Evolutionary conservation across 1,140 invertebrate species (phyloP).

Genomic region (Propsilocerus akamusi): DNA sequence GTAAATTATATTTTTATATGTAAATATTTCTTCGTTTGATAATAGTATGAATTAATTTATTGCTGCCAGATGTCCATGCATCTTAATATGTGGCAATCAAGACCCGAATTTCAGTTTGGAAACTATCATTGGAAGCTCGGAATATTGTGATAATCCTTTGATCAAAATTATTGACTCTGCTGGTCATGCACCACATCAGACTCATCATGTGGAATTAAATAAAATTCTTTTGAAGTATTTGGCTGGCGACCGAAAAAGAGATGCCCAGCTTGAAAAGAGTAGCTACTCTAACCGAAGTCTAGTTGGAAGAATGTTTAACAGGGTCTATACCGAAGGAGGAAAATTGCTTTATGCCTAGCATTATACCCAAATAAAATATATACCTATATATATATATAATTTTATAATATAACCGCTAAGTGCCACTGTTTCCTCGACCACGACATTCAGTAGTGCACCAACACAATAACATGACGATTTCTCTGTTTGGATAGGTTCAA

Average conservation of each 20-base stretch:
- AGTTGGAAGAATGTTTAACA: neutral
- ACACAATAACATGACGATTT: too few relatives aligned
- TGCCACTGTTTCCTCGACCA: too few relatives aligned
- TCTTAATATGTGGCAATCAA: neutral
- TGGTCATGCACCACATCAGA: constrained; percentile 61
- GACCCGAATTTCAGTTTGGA: constrained; percentile 26
- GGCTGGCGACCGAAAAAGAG: constrained; percentile 15
- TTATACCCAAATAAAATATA: too few relatives aligned
- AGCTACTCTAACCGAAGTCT: neutral
- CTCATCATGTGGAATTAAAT: constrained; percentile 47
- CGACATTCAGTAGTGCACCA: too few relatives aligned
- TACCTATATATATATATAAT: too few relatives aligned
- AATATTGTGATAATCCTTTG: constrained; percentile 39
- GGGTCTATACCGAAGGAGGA: neutral
- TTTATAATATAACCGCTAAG: too few relatives aligned
- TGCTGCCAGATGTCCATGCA: neutral
- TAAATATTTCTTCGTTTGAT: neutral
- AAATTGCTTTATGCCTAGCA: neutral
- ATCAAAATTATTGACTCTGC: constrained; percentile 44
- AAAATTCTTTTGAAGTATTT: constrained; percentile 45
- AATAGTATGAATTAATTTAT: constrained; percentile 4
- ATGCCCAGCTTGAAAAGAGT: neutral
- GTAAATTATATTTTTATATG: neutral
- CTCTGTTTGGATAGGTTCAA: too few relatives aligned
- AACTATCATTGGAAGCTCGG: constrained; percentile 41